Base-by-base conservation (phyloP, 2,797 vertebrate genomes). In the Microcaecilia unicolor region DNA sequence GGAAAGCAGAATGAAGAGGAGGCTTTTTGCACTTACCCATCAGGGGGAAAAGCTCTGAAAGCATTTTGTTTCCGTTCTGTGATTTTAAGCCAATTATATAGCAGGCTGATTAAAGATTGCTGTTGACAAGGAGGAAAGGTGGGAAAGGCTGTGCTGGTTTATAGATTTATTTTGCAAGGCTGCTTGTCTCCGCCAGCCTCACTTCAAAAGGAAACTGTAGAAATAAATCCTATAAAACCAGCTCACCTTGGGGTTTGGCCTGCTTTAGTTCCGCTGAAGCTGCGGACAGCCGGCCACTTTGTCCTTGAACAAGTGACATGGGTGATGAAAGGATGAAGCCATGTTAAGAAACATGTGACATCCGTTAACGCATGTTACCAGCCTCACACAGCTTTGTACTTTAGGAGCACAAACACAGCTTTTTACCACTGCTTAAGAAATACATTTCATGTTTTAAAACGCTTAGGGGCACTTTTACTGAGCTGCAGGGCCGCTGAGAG, bases 1-100 rank as follows among this genome's bases (percentile, higher is more conserved):
- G 8, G 21, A 30, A 5, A 15, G 18, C 31, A 29, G n/a, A n/a
- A n/a, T n/a, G n/a, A n/a, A n/a, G n/a, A n/a, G n/a, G n/a, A n/a
- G n/a, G n/a, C n/a, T n/a, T 4, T 37, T 40, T 50, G 42, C 66
- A 56, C 59, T 63, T 60, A 66, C 63, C 53, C 50, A 41, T 58
- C 51, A 51, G 38, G 56, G 55, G n/a, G n/a, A n/a, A 56, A 58
- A 63, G 48, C 60, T 66, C 66, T 66, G 66, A 58, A 66, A 63
- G 59, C 36, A 41, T 50, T 57, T 64, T 63, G 55, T 66, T 62
- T 63, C 53, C 56, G 60, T 58, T 55, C 48, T 38, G 44, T 56
- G 60, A 63, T 66, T 60, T 53, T 57, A 56, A 52, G 63, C 39
- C 51, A 44, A 55, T 60, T 49, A 63, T 55, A 63, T 23, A 47